Evolutionary conservation across 2,797 vertebrate species (phyloP), one percentile per base, ranked within the genome.

Genomic region (Tolypeutes matacus): DNA sequence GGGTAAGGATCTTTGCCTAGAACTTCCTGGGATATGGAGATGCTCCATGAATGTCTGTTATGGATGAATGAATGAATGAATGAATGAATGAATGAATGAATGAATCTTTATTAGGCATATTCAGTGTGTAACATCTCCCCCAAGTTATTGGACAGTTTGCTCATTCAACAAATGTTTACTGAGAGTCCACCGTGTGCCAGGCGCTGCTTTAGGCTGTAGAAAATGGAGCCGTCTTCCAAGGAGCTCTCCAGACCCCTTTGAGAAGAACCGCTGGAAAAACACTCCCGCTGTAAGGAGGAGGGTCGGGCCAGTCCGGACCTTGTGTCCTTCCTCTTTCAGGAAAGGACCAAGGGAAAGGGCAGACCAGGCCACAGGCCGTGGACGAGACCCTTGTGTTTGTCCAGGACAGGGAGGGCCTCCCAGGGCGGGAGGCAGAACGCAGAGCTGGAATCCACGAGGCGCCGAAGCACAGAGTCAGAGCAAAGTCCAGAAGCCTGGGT

Each of bases 11-110:
- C 46, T 69, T 1, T 5, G 14, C 56, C 84, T 17, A 7, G 36
- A 42, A 25, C 15, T 64, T 10, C 36, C 20, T 10, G 34, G 36
- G 27, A 21, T 18, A 0, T 0, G 5, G 7, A 72, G 25, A 3
- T n/a, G 3, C 65, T 75, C 67, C 23, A 36, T 27, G 31, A 58
- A 34, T 36, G 17, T 3, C 17, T 10, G 20, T 18, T 39, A 39
- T 39, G 46, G 42, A 46, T 36, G 64, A n/a, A 72, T 3, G 15
- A 60, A 39, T 31, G 46, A 29, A 36, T 23, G 15, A 3, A 29
- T 27, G 5, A n/a, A 62, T 25, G 20, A 46, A 27, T 46, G 46
- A 11, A 46, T 46, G 46, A 11, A 29, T 27, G 5, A n/a, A 62
- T n/a, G 20, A 62, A 20, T 46, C 15, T 23, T 56, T 49, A 46